Conservation (phyloP, 2,113 vertebrate species). For the Acrocephalus kingi region DNA sequence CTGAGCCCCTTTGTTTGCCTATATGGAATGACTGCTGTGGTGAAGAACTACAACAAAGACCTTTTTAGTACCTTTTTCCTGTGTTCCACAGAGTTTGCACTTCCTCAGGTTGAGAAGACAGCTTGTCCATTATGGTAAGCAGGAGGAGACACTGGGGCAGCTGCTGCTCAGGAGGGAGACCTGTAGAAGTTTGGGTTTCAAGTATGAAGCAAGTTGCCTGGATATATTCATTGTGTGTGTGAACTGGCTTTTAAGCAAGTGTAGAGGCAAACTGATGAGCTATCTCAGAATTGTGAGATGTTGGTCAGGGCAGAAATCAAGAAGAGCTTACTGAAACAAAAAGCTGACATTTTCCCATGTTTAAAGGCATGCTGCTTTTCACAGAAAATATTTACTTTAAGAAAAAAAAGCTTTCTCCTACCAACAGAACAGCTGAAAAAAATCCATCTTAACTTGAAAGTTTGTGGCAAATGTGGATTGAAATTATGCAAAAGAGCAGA, state of each 20-base stretch:
- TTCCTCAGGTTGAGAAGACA: constrained; percentile 80
- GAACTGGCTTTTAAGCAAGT: neutral
- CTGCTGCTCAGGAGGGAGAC: constrained; percentile 74
- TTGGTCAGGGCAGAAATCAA: neutral
- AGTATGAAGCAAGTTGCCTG: neutral
- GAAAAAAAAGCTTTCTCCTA: neutral
- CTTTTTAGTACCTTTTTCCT: constrained; percentile 74
- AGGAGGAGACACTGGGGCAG: constrained; percentile 88
- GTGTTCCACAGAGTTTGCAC: constrained; percentile 83
- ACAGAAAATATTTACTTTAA: neutral
- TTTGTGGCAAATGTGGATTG: neutral
- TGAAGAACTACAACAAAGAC: constrained; percentile 63
- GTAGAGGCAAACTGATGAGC: neutral
- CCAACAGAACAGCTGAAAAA: neutral
- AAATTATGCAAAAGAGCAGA: neutral
- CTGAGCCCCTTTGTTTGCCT: neutral
- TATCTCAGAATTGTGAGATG: neutral
- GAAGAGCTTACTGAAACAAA: neutral
- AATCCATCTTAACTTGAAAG: neutral
- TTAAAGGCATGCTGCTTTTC: neutral
- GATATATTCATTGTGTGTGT: neutral
- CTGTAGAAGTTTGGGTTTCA: constrained; percentile 61
- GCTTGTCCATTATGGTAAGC: constrained; percentile 80
- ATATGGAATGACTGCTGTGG: neutral
- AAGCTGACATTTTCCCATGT: neutral